Evolutionary conservation across 2,797 vertebrate genomes (phyloP).

Genomic region (Tangara arthus): DNA sequence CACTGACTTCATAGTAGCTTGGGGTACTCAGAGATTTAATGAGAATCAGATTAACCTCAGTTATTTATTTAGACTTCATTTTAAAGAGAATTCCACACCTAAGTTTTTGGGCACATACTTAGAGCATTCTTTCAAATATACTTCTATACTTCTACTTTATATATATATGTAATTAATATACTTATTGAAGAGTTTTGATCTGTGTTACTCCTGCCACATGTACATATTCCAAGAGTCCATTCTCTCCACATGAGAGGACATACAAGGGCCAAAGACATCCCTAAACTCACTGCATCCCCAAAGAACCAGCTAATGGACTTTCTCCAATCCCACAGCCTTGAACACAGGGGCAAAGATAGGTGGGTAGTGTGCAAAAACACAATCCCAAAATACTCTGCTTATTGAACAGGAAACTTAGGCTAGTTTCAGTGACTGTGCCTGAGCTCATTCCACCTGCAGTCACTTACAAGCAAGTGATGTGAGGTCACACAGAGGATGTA

Average conservation of each 20-base stretch:
- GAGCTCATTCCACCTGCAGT: background rate
- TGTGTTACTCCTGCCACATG: background rate
- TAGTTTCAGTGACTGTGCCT: background rate
- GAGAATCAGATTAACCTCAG: constrained; percentile 29
- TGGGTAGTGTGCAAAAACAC: background rate
- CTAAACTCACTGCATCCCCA: background rate
- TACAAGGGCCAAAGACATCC: background rate
- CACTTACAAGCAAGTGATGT: background rate
- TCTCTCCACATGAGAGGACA: background rate
- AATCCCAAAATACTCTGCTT: background rate
- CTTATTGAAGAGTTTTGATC: background rate
- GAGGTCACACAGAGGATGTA: background rate
- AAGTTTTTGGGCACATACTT: background rate
- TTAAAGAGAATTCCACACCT: constrained; percentile 3
- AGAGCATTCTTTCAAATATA: background rate
- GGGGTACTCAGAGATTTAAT: background rate
- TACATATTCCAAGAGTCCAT: background rate
- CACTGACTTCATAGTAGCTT: background rate
- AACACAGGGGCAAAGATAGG: background rate
- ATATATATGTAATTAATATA: background rate
- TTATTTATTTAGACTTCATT: constrained; percentile 4
- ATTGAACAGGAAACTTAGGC: background rate
- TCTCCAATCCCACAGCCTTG: background rate
- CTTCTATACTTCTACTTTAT: background rate
- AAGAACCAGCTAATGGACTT: background rate